Conservation (phyloP, 2,888 invertebrate species). For the Empis livida region DNA sequence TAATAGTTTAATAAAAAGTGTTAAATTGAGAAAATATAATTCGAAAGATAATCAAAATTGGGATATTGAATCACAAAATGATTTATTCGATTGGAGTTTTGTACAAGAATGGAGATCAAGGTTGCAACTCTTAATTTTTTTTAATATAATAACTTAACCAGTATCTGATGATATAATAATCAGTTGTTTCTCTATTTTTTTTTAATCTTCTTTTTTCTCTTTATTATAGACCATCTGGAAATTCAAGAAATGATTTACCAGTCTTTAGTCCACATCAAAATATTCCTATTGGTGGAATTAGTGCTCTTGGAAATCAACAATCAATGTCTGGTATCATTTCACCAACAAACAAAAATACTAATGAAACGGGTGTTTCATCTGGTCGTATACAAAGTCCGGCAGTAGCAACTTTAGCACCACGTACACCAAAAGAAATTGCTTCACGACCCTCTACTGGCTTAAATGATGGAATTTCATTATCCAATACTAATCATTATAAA, state of each 20-base stretch:
- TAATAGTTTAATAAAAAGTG: constrained; percentile 44
- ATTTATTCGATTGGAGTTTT: constrained; percentile 58
- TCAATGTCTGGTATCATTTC: constrained; percentile 2
- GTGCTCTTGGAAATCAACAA: not conserved
- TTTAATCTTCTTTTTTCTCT: constrained; percentile 3
- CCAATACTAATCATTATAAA: constrained; percentile 3
- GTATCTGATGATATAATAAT: too few species aligned
- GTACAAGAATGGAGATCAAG: constrained; percentile 61
- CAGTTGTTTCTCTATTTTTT: too few species aligned
- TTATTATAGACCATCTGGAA: constrained; percentile 39
- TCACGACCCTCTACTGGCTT: constrained; percentile 9
- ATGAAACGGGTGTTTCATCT: constrained; percentile 8
- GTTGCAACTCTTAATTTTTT: constrained; percentile 28
- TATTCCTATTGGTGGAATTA: constrained; percentile 12
- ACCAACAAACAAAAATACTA: not conserved
- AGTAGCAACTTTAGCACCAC: constrained; percentile 29
- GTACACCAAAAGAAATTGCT: constrained; percentile 33
- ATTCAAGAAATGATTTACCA: constrained; percentile 35
- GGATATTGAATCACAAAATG: constrained; percentile 36
- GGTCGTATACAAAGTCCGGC: constrained; percentile 31
- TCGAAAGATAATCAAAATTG: constrained; percentile 29
- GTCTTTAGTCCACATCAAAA: constrained; percentile 23
- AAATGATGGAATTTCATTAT: constrained; percentile 10
- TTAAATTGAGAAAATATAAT: constrained; percentile 28
- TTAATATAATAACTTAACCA: too few species aligned